Base-by-base conservation (phyloP, 2,113 vertebrate species). In the Vicugna pacos region DNA sequence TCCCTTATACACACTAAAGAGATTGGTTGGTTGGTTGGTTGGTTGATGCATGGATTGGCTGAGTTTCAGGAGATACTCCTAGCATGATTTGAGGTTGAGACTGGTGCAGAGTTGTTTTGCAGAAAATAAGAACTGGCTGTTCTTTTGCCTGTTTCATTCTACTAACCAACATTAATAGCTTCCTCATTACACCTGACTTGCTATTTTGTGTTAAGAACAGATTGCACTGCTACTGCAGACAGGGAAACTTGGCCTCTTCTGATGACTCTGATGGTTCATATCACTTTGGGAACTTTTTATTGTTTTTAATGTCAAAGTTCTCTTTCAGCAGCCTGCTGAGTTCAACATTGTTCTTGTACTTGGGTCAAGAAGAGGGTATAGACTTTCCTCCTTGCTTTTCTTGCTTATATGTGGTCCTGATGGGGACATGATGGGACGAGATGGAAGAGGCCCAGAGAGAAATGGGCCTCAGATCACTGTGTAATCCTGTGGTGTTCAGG, bases 71-170 rank as follows among this genome's bases (percentile, higher is more conserved):
- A 50, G 88, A 73, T 89, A 80, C 22, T 24, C n/a, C 83, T 4
- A 92, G 80, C 32, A 95, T 90, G 91, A 92, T 95, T 86, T 94
- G 79, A 92, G 75, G 79, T 20, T 96, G 75, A 96, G 75, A 94
- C 19, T 42, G n/a, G 83, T 72, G 32, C 64, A 62, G n/a, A 89
- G 48, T n/a, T 92, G 32, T 82, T 95, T 81, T 84, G 75, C 48
- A 96, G 75, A 94, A 97, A 96, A 50, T 67, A 92, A 91, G 95
- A 95, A 96, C 97, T 76, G 80, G 26, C 35, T 96, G 94, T 96
- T 95, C 87, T 96, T 85, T 91, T 90, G 50, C 28, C 20, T 20
- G 60, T 73, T 80, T 90, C 67, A 65, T 70, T 92, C 92, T 89
- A 20, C 48, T 54, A 90, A 32, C 79, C 79, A 80, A 81, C 70